Evolutionary conservation across 1,140 invertebrate species (phyloP).

Genomic region (Zaprionus taronus): DNA sequence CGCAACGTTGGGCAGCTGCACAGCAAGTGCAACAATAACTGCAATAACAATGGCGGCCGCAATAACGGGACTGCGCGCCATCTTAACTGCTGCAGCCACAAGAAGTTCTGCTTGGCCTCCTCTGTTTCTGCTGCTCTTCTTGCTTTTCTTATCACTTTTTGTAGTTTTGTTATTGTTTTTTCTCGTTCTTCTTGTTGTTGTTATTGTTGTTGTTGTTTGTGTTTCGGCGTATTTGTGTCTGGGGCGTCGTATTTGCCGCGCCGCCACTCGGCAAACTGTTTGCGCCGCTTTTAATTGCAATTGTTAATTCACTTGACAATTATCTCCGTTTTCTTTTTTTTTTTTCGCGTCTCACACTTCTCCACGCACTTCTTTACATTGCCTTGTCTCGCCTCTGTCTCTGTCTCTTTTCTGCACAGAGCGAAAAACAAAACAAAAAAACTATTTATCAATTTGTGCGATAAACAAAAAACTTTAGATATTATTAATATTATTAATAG

Average conservation of each 20-base stretch:
- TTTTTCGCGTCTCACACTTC: slow-evolving; percentile 24
- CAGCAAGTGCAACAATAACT: slow-evolving; percentile 36
- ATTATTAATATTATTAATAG: slow-evolving; percentile 23
- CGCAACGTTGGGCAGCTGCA: slow-evolving; percentile 50
- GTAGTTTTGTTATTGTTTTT: slow-evolving; percentile 3
- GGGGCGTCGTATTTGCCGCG: slow-evolving; percentile 37
- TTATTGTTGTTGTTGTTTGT: slow-evolving; percentile 31
- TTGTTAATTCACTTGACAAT: slow-evolving; percentile 68
- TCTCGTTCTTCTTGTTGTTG: slow-evolving; percentile 2
- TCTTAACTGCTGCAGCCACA: slow-evolving; percentile 28
- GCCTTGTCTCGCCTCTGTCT: slow-evolving; percentile 24
- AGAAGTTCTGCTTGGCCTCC: slow-evolving; percentile 26
- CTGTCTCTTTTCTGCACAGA: neutral
- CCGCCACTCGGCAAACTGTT: slow-evolving; percentile 57
- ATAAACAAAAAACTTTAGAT: slow-evolving; percentile 37
- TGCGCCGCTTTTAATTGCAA: slow-evolving; percentile 51
- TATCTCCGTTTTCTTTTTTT: slow-evolving; percentile 35
- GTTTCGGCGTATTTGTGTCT: slow-evolving; percentile 37
- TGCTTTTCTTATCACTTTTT: slow-evolving; percentile 32
- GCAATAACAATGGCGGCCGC: slow-evolving; percentile 39
- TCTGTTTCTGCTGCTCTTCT: neutral
- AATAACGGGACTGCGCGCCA: slow-evolving; percentile 48
- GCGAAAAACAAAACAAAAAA: slow-evolving; percentile 35
- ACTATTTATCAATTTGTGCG: slow-evolving; percentile 76
- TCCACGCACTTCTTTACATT: slow-evolving; percentile 63